Evolutionary conservation across 2,113 vertebrate species (phyloP).

Genomic region (Vanacampus margaritifer): DNA sequence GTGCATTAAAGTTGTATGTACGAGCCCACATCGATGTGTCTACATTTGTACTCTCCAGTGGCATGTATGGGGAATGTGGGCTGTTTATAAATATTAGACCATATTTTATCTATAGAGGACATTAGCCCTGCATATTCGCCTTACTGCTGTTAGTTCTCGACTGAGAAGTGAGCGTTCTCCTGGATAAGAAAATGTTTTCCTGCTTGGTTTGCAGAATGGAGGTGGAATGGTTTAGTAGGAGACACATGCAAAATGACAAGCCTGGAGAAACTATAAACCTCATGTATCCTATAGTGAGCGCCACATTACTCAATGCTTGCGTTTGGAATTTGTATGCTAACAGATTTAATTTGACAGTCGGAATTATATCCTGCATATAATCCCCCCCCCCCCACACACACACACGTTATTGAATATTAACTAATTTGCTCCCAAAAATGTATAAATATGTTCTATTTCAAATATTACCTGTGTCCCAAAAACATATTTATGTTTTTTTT

Average conservation of each 20-base stretch:
- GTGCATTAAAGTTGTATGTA: conserved; percentile 46
- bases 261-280: neutral
- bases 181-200: neutral
- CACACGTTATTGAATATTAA: too few species aligned
- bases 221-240: neutral
- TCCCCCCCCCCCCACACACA: too few species aligned
- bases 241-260: neutral
- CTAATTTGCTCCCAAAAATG: too few species aligned
- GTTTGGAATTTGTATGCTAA: neutral
- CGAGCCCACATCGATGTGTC: conserved; percentile 17
- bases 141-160: conserved; percentile 28
- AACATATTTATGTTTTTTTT: too few species aligned
- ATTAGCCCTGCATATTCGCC: conserved; percentile 47
- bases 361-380: too few species aligned
- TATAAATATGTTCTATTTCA: too few species aligned
- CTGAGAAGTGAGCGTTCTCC: conserved; percentile 1
- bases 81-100: conserved; percentile 53
- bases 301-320: neutral
- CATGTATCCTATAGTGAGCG: neutral
- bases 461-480: too few species aligned
- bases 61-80: conserved; percentile 22
- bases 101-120: conserved; percentile 46
- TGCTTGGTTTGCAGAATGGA: neutral
- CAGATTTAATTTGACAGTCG: too few species aligned
- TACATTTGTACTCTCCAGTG: conserved; percentile 27